Evolutionary conservation across 2,113 vertebrate genomes (phyloP), one percentile per base, ranked within the genome.

Genomic region (Saguinus midas): DNA sequence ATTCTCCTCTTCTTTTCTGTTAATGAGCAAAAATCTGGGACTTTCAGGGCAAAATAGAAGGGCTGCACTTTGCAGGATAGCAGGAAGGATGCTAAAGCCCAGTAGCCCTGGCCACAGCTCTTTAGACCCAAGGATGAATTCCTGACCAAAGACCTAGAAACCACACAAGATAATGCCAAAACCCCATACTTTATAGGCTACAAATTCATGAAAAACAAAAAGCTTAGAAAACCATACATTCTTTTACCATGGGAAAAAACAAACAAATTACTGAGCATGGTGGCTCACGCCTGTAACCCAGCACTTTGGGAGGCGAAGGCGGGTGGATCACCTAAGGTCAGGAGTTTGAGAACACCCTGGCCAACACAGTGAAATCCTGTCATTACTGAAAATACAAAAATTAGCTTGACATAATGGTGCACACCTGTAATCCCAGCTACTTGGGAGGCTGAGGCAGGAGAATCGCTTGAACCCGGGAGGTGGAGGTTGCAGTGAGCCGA

Each of bases 1-100:
- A 21, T 64, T 96, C 0, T 99, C 98, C 61, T 99, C 98, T 73
- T 99, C 97, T 91, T 95, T 98, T 94, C 81, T 99, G 95, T 99
- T 99, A 93, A 99, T 99, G 73, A 99, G 87, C 9, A 99, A 86
- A 96, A 98, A 99, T 58, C 99, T 97, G 0, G 99, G 99, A 4
- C 98, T 99, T 79, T 99, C 98, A 0, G 99, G 99, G 90, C 99
- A 99, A 81, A 99, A 98, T 0, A 98, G 97, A 70, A 99, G 98
- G 40, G 98, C 95, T 1, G 61, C 29, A 0, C 98, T 98, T 94
- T 99, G 99, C 3, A 99, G 4, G 18, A 99, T 0, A 4, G 99
- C 98, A 8, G 98, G 98, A 43, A 99, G 5, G 27, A 99, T 2
- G 0, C 98, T 99, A 79, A 99, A 98, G 0, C 98, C 98, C 95